These are phyloP conservation scores for Keiferia lycopersicella DNA, from an alignment of 2,888 invertebrate genomes.

Conservation along the genomic window DNA sequence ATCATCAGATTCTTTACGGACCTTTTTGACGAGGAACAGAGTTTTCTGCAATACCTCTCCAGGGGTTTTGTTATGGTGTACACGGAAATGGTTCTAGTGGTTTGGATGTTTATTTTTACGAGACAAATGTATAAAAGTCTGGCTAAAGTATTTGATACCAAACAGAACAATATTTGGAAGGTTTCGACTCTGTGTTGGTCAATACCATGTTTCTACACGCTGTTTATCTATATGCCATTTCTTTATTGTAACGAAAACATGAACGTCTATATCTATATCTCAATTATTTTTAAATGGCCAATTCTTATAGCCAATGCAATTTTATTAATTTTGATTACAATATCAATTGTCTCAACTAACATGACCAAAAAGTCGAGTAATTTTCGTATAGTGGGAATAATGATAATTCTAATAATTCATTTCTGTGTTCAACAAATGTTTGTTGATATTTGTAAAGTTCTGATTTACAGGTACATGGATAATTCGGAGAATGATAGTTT, in stretches of 20 bases:
- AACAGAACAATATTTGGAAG: slow-evolving; percentile 45
- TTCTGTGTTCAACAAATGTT: slow-evolving; percentile 66
- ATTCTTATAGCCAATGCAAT: slow-evolving; percentile 55
- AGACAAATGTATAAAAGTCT: slow-evolving; percentile 62
- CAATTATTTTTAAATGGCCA: slow-evolving; percentile 63
- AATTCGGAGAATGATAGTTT: slow-evolving; percentile 6
- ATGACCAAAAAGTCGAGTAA: slow-evolving; percentile 49
- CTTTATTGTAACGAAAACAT: neutral
- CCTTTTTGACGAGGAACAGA: slow-evolving; percentile 33
- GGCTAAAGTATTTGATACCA: slow-evolving; percentile 56
- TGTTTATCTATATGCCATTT: slow-evolving; percentile 23
- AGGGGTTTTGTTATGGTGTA: slow-evolving; percentile 28
- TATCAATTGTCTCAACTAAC: slow-evolving; percentile 51
- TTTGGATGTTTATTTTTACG: slow-evolving; percentile 69
- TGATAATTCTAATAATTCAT: slow-evolving; percentile 58
- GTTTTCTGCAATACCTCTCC: slow-evolving; percentile 33
- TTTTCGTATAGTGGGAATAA: slow-evolving; percentile 52
- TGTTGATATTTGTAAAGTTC: slow-evolving; percentile 54
- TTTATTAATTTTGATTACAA: slow-evolving; percentile 52
- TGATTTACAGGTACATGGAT: slow-evolving; percentile 28
- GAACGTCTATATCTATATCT: neutral
- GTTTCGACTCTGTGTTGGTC: slow-evolving; percentile 56
- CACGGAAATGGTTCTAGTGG: slow-evolving; percentile 56
- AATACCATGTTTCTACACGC: slow-evolving; percentile 44
- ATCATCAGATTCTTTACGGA: slow-evolving; percentile 54